Conservation (phyloP, 2,113 vertebrate genomes). For the Rhinopomastus cyanomelas region DNA sequence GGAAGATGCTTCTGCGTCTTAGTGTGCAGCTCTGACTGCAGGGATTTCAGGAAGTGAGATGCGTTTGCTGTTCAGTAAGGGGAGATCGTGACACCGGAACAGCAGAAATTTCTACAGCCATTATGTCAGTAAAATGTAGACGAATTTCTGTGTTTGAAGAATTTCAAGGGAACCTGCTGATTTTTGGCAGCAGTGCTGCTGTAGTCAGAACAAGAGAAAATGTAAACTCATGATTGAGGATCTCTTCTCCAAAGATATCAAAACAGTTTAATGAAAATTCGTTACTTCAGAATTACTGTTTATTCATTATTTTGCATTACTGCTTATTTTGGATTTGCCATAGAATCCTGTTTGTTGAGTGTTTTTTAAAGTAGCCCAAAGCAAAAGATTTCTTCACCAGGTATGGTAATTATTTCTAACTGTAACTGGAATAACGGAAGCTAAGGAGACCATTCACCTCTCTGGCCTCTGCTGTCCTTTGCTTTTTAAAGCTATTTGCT, state of each 20-base stretch:
- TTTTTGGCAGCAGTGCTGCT: not conserved
- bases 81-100: not conserved
- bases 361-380: not conserved
- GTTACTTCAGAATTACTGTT: not conserved
- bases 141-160: not conserved
- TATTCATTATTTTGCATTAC: no score
- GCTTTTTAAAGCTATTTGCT: not conserved
- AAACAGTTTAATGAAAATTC: not conserved
- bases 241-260: not conserved
- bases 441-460: not conserved
- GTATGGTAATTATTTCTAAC: not conserved
- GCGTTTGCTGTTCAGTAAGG: not conserved
- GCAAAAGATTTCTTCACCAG: not conserved
- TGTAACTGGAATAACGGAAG: not conserved
- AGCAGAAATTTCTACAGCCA: not conserved
- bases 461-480: not conserved
- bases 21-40: not conserved
- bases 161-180: not conserved
- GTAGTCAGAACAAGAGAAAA: not conserved
- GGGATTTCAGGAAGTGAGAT: not conserved
- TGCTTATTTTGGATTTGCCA: not conserved
- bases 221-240: not conserved
- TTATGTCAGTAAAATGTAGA: not conserved
- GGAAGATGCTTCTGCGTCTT: not conserved
- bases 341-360: not conserved